Evolutionary conservation across 2,113 vertebrate species (phyloP).

Genomic region (Trochalopteron elliotii): DNA sequence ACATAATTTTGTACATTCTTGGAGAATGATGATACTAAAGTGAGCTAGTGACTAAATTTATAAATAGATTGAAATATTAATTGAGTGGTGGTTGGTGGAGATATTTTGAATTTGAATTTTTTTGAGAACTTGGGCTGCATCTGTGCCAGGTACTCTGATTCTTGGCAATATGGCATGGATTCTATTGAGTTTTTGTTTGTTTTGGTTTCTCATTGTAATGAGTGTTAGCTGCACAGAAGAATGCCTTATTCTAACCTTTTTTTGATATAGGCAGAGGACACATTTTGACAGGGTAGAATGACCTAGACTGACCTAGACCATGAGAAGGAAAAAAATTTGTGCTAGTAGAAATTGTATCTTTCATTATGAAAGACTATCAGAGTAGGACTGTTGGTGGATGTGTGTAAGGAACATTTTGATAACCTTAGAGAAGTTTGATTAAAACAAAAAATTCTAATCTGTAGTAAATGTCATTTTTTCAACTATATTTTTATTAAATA

Average conservation of each 20-base stretch:
- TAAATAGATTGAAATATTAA: neutral
- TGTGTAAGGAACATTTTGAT: neutral
- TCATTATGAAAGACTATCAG: neutral
- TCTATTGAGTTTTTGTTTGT: neutral
- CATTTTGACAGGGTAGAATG: neutral
- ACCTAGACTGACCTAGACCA: neutral
- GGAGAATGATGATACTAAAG: neutral
- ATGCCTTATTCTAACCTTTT: neutral
- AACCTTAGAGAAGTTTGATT: neutral
- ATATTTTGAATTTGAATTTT: neutral
- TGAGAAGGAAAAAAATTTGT: neutral
- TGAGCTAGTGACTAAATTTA: neutral
- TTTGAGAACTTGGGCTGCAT: neutral
- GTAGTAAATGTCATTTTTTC: neutral
- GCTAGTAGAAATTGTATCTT: neutral
- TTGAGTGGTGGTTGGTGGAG: neutral
- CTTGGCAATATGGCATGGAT: neutral
- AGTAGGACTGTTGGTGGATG: neutral
- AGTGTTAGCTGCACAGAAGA: neutral
- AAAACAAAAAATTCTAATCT: neutral
- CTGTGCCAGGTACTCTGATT: neutral
- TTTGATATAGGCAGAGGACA: neutral
- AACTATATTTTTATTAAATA: neutral
- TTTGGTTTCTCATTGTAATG: neutral
- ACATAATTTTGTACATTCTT: neutral